These are phyloP conservation scores for Rhopilema esculentum DNA, from an alignment of 30 jellyfish, hydroid and myxozoan species.

Conservation along the genomic window DNA sequence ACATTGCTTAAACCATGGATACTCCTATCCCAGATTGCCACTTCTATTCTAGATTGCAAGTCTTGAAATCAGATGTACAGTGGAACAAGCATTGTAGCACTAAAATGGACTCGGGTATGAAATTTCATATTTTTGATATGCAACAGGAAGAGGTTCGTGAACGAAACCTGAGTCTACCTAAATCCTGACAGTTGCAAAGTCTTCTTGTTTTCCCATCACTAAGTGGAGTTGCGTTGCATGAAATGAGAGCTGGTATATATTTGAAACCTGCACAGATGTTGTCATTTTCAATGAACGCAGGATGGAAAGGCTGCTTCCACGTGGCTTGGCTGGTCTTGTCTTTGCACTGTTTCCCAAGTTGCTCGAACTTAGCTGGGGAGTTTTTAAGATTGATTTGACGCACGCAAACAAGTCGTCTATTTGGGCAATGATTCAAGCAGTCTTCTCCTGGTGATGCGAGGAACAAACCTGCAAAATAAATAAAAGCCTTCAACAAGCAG, in stretches of 20 bases:
- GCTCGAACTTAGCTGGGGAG: constrained; percentile 3
- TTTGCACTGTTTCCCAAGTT: constrained; percentile 39
- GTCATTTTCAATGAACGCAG: constrained; percentile 11
- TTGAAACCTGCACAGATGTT: constrained; percentile 55
- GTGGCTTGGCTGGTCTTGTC: not conserved
- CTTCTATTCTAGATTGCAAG: too few species aligned
- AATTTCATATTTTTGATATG: too few species aligned
- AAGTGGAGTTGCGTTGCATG: constrained; percentile 70
- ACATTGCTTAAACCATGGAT: not conserved
- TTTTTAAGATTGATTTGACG: constrained; percentile 35
- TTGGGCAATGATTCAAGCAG: constrained; percentile 14
- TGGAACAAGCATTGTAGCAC: too few species aligned
- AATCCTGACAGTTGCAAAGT: constrained; percentile 56
- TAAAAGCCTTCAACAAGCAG: not conserved
- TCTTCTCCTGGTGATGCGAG: constrained; percentile 29
- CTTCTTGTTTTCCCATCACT: constrained; percentile 45
- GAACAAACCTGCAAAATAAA: constrained; percentile 18
- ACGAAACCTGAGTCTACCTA: constrained; percentile 39
- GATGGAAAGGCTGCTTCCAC: constrained; percentile 54
- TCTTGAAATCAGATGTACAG: too few species aligned
- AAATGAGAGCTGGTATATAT: not conserved
- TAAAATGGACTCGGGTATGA: too few species aligned
- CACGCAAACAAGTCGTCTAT: constrained; percentile 16
- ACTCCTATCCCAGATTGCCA: too few species aligned
- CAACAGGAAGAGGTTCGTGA: too few species aligned